These are phyloP conservation scores for Burhinus bistriatus DNA, from an alignment of 2,113 vertebrate genomes.

Conservation along the genomic window DNA sequence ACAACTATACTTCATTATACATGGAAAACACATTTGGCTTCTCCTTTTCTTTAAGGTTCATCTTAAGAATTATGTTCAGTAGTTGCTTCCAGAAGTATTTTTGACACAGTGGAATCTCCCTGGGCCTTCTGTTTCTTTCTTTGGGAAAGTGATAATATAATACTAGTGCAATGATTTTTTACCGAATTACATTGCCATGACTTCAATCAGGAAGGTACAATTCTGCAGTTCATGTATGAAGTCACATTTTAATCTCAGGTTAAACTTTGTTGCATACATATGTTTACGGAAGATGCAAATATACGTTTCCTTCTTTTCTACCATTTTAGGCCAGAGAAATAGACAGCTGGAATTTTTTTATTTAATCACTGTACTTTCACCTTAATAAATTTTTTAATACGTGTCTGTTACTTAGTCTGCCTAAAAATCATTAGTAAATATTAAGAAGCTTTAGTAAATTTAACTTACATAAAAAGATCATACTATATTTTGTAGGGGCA, in stretches of 20 bases:
- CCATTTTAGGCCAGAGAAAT: not conserved
- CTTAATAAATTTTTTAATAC: not conserved
- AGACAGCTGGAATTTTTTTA: not conserved
- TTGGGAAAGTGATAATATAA: not conserved
- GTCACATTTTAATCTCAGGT: not conserved
- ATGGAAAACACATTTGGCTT: slow-evolving; percentile 22
- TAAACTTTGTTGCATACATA: not conserved
- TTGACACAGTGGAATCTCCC: not conserved
- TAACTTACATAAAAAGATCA: not conserved
- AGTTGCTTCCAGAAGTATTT: not conserved
- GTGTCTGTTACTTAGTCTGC: not conserved
- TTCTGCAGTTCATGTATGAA: not conserved
- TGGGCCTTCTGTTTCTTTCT: not conserved
- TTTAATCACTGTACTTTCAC: not conserved
- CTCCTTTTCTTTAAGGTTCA: not conserved
- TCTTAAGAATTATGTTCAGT: not conserved
- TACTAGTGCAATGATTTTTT: not conserved
- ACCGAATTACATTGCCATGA: not conserved
- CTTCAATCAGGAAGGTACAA: not conserved
- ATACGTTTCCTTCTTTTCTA: not conserved
- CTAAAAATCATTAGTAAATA: not conserved
- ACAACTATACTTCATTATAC: not conserved
- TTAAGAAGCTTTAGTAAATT: not conserved
- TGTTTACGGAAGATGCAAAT: not conserved
- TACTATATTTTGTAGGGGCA: not conserved